A percentile compares a stretch with the other conserved stretches of the same genome.
Evolutionary conservation across 2,888 invertebrate genomes (phyloP).

Genomic region (Aplocera efformata): DNA sequence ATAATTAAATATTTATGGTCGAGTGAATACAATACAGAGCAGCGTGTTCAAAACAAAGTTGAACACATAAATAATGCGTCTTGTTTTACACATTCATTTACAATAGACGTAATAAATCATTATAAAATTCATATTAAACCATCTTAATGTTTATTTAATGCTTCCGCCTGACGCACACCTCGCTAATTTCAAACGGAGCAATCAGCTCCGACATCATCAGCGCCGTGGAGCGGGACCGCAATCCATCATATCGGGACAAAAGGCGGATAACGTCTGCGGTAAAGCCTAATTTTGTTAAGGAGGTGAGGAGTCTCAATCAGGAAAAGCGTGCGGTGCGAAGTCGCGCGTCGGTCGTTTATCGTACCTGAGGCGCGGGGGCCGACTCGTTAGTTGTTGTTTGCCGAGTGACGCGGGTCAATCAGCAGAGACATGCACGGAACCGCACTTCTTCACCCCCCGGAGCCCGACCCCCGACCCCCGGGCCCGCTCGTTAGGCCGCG

Average conservation of each 20-base stretch:
- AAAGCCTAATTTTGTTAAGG: conserved; percentile 77
- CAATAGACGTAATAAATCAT: conserved; percentile 60
- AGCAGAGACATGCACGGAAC: conserved; percentile 81
- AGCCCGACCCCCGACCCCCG: conserved; percentile 37
- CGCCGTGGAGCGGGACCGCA: conserved; percentile 68
- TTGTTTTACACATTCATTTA: conserved; percentile 39
- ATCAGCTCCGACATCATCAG: conserved; percentile 71
- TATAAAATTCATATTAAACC: conserved; percentile 58
- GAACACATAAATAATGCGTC: neutral
- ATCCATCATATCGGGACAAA: conserved; percentile 77
- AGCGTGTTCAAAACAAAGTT: too few species aligned
- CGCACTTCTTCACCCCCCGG: conserved; percentile 74
- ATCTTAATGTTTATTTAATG: conserved; percentile 53
- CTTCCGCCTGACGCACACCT: conserved; percentile 50
- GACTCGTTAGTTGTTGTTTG: conserved; percentile 81
- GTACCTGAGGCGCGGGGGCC: conserved; percentile 75
- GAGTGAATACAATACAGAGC: too few species aligned
- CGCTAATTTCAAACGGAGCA: conserved; percentile 64
- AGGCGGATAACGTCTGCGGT: conserved; percentile 69
- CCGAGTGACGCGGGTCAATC: conserved; percentile 81
- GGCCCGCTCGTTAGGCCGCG: conserved; percentile 72
- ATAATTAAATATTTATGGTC: too few species aligned
- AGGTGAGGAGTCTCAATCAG: conserved; percentile 78
- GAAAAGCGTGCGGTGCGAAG: conserved; percentile 60
- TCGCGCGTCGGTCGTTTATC: conserved; percentile 62